A percentile compares a stretch with the other conserved stretches of the same genome.
Conservation (phyloP, 1,140 invertebrate genomes). For the Papilio glaucus region DNA sequence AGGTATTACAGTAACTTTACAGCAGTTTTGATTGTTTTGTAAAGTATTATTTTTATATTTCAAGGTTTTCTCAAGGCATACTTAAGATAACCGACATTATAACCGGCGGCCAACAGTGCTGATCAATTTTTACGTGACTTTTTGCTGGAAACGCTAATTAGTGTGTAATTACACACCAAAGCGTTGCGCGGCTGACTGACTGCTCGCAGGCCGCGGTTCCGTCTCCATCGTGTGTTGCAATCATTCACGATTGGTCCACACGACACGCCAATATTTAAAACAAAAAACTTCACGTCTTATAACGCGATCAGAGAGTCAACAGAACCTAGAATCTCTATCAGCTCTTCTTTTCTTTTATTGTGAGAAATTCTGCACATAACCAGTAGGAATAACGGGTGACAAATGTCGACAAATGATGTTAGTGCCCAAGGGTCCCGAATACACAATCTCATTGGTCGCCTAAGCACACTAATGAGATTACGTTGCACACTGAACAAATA, state of each 20-base stretch:
- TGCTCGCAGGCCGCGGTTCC: constrained; percentile 33
- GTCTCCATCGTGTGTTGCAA: constrained; percentile 19
- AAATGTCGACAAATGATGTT: too few species aligned
- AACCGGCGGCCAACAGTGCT: neutral
- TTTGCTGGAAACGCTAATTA: constrained; percentile 21
- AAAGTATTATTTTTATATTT: neutral
- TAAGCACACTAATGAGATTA: too few species aligned
- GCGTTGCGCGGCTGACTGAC: constrained; percentile 18
- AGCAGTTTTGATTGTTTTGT: too few species aligned
- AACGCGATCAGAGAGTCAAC: neutral
- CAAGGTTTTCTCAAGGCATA: neutral
- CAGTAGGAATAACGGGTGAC: too few species aligned
- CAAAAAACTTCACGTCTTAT: neutral
- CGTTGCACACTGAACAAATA: too few species aligned
- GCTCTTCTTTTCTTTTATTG: too few species aligned
- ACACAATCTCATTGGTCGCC: too few species aligned
- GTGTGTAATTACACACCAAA: constrained; percentile 37
- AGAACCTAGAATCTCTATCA: neutral
- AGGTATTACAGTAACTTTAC: too few species aligned
- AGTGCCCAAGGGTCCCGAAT: too few species aligned
- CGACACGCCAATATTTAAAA: neutral
- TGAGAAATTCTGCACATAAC: too few species aligned
- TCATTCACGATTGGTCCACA: neutral
- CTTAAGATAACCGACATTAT: neutral
- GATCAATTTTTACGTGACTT: constrained; percentile 24